Evolutionary conservation across 2,797 vertebrate genomes (phyloP).

Genomic region (Spinus pinus): DNA sequence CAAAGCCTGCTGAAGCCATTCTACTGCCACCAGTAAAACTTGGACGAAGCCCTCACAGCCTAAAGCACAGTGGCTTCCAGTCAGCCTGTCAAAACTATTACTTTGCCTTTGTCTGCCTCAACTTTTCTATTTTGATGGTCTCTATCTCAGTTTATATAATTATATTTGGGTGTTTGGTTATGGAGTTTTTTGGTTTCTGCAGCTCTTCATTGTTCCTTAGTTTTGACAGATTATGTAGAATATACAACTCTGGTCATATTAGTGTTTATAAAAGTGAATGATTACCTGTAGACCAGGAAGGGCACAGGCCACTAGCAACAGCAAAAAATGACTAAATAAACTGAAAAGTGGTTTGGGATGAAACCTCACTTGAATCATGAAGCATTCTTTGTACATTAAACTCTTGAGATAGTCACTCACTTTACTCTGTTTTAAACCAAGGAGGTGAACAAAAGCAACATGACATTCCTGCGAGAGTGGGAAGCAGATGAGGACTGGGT

Average conservation of each 20-base stretch:
- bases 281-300: neutral
- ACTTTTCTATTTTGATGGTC: neutral
- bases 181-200: neutral
- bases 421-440: neutral
- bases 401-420: neutral
- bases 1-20: conserved; percentile 25
- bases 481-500: neutral
- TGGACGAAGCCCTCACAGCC: neutral
- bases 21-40: neutral
- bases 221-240: neutral
- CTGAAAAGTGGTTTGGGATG: neutral
- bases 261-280: neutral
- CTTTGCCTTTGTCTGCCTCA: neutral
- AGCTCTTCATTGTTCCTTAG: neutral
- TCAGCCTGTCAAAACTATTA: neutral
- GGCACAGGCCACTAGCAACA: neutral
- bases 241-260: neutral
- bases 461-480: neutral
- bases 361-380: neutral
- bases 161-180: neutral
- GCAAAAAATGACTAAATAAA: neutral
- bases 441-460: neutral
- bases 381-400: neutral
- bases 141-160: neutral
- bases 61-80: conserved; percentile 18